Percentiles rank a stretch among this genome's conserved stretches.
These are phyloP conservation scores for Polydrusus tereticollis DNA, from an alignment of 2,888 invertebrate genomes.

Conservation along the genomic window DNA sequence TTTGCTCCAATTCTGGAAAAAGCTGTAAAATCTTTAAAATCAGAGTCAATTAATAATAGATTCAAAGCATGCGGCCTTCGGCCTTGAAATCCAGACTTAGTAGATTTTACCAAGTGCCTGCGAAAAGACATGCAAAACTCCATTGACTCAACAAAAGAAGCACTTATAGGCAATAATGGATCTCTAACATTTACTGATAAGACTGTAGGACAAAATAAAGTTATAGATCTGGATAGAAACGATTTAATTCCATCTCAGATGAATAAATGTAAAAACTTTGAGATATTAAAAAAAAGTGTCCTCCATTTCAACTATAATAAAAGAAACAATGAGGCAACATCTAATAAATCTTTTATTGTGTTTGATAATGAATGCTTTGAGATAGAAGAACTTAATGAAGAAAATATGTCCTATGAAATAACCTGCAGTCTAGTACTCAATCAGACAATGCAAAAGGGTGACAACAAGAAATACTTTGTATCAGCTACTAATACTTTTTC, in stretches of 20 bases:
- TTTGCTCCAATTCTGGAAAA: constrained; percentile 54
- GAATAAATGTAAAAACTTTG: not conserved
- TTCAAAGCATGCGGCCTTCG: too few relatives aligned
- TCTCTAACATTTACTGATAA: not conserved
- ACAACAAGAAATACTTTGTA: too few relatives aligned
- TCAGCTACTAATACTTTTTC: too few relatives aligned
- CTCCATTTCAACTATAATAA: not conserved
- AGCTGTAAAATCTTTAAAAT: constrained; percentile 26
- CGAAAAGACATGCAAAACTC: constrained; percentile 2
- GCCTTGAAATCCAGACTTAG: constrained; percentile 49
- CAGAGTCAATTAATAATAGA: constrained; percentile 38
- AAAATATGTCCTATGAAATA: too few relatives aligned
- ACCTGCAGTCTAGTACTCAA: too few relatives aligned
- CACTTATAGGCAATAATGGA: not conserved
- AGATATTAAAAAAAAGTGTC: not conserved
- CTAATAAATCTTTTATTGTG: not conserved
- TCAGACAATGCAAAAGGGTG: too few relatives aligned
- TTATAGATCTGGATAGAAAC: not conserved
- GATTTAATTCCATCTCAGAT: not conserved
- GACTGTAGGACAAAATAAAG: not conserved
- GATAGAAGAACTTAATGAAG: too few relatives aligned
- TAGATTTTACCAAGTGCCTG: constrained; percentile 39
- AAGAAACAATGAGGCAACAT: not conserved
- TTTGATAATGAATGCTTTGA: constrained; percentile 2
- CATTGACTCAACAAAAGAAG: not conserved